These are phyloP conservation scores for Malthinus flaveolus DNA, from an alignment of 2,888 invertebrate genomes.

Conservation along the genomic window DNA sequence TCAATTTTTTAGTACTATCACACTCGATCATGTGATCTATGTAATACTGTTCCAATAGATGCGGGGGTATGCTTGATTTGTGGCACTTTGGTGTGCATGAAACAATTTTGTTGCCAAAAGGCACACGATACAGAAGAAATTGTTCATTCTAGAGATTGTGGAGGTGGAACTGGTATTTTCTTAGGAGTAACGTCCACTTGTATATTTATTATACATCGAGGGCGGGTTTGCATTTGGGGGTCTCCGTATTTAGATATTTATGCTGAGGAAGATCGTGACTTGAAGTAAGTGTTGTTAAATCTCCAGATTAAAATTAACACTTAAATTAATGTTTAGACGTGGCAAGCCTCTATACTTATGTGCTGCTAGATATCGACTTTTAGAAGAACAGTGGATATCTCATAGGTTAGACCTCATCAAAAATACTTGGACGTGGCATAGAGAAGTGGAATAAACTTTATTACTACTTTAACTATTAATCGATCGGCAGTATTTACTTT, in stretches of 20 bases:
- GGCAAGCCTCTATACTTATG: constrained; percentile 96
- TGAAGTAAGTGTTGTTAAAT: constrained; percentile 72
- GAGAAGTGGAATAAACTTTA: constrained; percentile 73
- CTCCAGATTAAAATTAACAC: neutral
- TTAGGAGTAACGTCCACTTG: constrained; percentile 94
- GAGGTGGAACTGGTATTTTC: constrained; percentile 94
- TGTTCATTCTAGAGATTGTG: constrained; percentile 91
- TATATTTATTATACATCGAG: constrained; percentile 90
- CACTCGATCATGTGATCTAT: constrained; percentile 83
- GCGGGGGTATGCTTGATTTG: constrained; percentile 92
- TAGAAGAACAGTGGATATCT: constrained; percentile 95
- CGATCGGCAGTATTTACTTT: too few species aligned
- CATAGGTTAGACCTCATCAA: constrained; percentile 95
- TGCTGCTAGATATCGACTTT: constrained; percentile 83
- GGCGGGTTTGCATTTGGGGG: constrained; percentile 95
- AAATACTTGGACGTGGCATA: constrained; percentile 93
- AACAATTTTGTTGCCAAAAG: constrained; percentile 83
- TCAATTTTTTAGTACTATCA: constrained; percentile 74
- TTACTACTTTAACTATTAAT: too few species aligned
- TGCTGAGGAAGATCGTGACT: constrained; percentile 97
- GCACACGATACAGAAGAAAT: constrained; percentile 86
- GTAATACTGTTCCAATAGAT: constrained; percentile 88
- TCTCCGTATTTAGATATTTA: constrained; percentile 96
- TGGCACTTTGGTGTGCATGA: constrained; percentile 89
- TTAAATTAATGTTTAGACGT: constrained; percentile 65